Percentiles rank a stretch among this genome's conserved stretches.
These are phyloP conservation scores for Hydrophis major DNA, from an alignment of 2,797 vertebrate species.

Conservation along the genomic window DNA sequence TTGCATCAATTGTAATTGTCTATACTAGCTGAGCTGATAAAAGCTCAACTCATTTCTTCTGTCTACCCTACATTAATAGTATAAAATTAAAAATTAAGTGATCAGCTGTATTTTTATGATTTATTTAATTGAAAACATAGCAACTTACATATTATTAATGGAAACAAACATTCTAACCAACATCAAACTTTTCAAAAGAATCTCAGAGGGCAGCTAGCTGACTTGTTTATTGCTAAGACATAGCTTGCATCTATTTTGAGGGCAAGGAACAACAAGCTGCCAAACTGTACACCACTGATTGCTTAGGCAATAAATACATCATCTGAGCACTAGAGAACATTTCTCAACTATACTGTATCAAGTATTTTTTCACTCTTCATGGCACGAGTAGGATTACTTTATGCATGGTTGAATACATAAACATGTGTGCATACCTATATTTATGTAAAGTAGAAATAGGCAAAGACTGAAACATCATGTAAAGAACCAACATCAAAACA, in stretches of 20 bases:
- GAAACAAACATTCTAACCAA: neutral
- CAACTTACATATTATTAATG: neutral
- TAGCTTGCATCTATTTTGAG: constrained; percentile 28
- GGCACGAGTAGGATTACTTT: neutral
- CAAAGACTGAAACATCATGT: neutral
- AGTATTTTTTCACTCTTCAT: neutral
- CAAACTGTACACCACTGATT: neutral
- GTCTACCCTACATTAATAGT: neutral
- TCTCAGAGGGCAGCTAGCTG: neutral
- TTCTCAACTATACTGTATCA: neutral
- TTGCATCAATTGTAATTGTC: neutral
- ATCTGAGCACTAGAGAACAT: neutral
- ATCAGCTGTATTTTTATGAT: neutral
- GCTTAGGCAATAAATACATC: neutral
- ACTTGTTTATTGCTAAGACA: constrained; percentile 21
- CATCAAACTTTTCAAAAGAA: neutral
- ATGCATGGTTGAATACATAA: neutral
- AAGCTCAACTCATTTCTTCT: neutral
- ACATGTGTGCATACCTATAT: neutral
- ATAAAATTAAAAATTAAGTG: neutral
- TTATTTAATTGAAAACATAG: neutral
- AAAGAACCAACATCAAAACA: neutral
- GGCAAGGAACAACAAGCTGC: neutral
- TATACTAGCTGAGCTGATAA: neutral
- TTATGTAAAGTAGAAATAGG: neutral